Evolutionary conservation across 2,797 vertebrate species (phyloP), one percentile per base, ranked within the genome.

Genomic region (Microchirus variegatus): DNA sequence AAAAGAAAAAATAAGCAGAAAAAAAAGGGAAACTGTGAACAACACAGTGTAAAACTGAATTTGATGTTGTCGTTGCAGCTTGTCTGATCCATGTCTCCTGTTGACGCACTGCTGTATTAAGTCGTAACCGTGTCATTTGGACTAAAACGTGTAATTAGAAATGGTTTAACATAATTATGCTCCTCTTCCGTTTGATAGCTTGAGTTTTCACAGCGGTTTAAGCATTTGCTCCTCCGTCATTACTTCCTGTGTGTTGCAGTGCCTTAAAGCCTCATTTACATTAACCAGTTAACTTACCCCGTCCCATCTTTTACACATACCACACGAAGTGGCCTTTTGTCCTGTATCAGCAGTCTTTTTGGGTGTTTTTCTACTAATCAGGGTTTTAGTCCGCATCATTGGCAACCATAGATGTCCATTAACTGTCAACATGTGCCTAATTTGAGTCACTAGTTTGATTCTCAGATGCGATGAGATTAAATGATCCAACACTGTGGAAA

Each of bases 11-110:
- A n/a, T n/a, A n/a, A n/a, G n/a, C n/a, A n/a, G n/a, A 22, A 22
- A 22, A 70, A 86, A 89, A 9, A 72, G 80, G 68, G 69, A 86
- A 70, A 51, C 10, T 77, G 69, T 73, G 74, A 67, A 68, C 70
- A 73, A 65, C 44, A 55, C 37, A 66, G 22, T 42, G 35, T 45
- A 63, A 57, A 53, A 62, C 19, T 45, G 47, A 44, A 42, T 59
- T 50, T 57, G 65, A 43, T 49, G 56, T 63, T 63, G 31, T 63
- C 63, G 31, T 47, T 47, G 51, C 51, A 62, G 70, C 59, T 63
- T 67, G 67, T 67, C 67, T 84, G 63, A 79, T 48, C 47, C 50
- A 42, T 26, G 44, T 77, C 43, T 77, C 54, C 77, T 71, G 81
- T 71, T 80, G 48, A 80, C 37, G 57, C 57, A 72, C 67, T 76